phyloP scores from a whole-genome alignment of 2,888 invertebrate species.

The Acrobasis repandana region DNA sequence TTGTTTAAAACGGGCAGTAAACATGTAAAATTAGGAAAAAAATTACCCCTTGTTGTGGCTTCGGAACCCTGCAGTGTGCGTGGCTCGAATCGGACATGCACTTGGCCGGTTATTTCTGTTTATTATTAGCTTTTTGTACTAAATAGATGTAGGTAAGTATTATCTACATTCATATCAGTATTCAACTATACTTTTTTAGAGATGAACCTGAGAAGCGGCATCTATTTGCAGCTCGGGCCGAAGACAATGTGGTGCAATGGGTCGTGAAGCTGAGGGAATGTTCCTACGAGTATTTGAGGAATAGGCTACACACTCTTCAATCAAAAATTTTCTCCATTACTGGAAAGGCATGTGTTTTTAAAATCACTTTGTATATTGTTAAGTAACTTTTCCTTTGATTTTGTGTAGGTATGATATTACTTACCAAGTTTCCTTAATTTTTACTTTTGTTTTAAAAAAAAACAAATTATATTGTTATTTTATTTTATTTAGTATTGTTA shows the following conservation, averaged over 20 bases:
- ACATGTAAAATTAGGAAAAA: too few species aligned
- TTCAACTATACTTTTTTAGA: constrained; percentile 41
- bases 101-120: constrained; percentile 12
- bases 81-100: too few species aligned
- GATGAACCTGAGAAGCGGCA: constrained; percentile 87
- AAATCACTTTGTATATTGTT: neutral
- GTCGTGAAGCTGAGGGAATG: constrained; percentile 85
- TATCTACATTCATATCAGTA: neutral
- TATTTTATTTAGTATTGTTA: too few species aligned
- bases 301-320: constrained; percentile 84
- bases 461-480: too few species aligned
- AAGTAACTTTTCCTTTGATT: too few species aligned
- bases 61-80: too few species aligned
- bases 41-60: too few species aligned
- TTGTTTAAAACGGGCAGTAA: too few species aligned
- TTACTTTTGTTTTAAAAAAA: too few species aligned
- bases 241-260: constrained; percentile 88
- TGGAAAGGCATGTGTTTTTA: constrained; percentile 77
- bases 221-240: constrained; percentile 87
- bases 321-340: constrained; percentile 86
- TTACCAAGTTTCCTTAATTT: too few species aligned
- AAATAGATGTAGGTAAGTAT: neutral
- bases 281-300: constrained; percentile 88
- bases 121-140: constrained; percentile 7
- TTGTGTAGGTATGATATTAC: too few species aligned